These are phyloP conservation scores for Ganaspis brasiliensis DNA, from an alignment of 2,888 invertebrate species.

Conservation along the genomic window DNA sequence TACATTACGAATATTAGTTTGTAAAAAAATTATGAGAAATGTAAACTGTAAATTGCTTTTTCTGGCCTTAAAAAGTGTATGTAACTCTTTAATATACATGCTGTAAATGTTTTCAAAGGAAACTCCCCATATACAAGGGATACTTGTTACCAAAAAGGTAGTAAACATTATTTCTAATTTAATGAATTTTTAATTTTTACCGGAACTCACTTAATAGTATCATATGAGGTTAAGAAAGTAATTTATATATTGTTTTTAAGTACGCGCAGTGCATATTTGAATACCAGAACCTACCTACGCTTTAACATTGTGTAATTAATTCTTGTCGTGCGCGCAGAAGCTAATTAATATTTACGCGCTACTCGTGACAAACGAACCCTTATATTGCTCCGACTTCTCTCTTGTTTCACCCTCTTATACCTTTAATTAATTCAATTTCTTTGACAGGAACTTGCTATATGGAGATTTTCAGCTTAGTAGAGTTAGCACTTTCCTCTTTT, in stretches of 20 bases:
- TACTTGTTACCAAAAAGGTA: too few species aligned
- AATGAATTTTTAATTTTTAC: too few species aligned
- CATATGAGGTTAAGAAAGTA: not conserved
- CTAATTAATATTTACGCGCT: slow-evolving; percentile 73
- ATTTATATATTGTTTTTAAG: slow-evolving; percentile 18
- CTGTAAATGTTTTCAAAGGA: too few species aligned
- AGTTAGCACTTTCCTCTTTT: slow-evolving; percentile 29
- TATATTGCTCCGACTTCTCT: slow-evolving; percentile 61
- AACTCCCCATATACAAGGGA: too few species aligned
- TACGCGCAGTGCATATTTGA: slow-evolving; percentile 23
- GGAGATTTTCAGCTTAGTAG: slow-evolving; percentile 35
- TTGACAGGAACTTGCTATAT: slow-evolving; percentile 57
- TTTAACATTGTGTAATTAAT: slow-evolving; percentile 56
- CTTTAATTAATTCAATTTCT: slow-evolving; percentile 71
- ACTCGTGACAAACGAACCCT: slow-evolving; percentile 66
- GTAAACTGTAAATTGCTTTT: too few species aligned
- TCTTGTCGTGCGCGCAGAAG: slow-evolving; percentile 65
- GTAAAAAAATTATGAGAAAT: too few species aligned
- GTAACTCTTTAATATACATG: too few species aligned
- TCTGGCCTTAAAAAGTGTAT: too few species aligned
- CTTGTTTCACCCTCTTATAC: slow-evolving; percentile 56
- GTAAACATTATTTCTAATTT: not conserved
- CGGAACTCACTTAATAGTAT: too few species aligned
- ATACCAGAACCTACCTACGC: slow-evolving; percentile 21
- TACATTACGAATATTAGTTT: too few species aligned